These are phyloP conservation scores for Heliconius congener DNA, from an alignment of 1,140 invertebrate species.

Conservation along the genomic window DNA sequence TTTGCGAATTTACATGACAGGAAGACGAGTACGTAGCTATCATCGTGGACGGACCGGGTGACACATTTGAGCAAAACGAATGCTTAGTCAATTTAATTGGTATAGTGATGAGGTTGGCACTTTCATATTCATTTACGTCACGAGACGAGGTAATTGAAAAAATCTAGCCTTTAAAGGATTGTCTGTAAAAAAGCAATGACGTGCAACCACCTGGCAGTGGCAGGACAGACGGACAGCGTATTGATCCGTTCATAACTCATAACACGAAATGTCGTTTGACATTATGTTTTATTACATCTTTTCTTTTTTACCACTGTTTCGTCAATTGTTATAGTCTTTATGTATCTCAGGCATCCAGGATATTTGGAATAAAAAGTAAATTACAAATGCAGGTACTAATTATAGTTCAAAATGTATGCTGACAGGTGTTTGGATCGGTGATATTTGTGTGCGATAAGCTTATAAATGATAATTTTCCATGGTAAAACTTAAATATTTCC, in stretches of 20 bases:
- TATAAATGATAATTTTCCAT: background rate
- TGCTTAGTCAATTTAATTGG: slow-evolving; percentile 53
- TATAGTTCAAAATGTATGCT: background rate
- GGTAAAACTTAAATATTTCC: background rate
- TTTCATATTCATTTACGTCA: slow-evolving; percentile 59
- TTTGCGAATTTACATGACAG: slow-evolving; percentile 33
- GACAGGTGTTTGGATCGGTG: slow-evolving; percentile 8
- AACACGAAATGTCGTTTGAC: slow-evolving; percentile 32
- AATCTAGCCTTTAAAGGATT: slow-evolving; percentile 40
- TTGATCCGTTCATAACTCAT: slow-evolving; percentile 38
- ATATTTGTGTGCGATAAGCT: slow-evolving; percentile 6
- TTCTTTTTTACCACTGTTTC: slow-evolving; percentile 14
- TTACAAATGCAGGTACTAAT: background rate
- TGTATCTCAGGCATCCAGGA: background rate
- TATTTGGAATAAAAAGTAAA: slow-evolving; percentile 3
- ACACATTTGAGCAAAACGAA: slow-evolving; percentile 49
- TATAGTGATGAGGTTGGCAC: slow-evolving; percentile 51
- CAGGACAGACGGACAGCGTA: slow-evolving; percentile 34
- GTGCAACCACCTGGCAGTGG: slow-evolving; percentile 39
- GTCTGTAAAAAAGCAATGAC: slow-evolving; percentile 36
- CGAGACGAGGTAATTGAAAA: slow-evolving; percentile 61
- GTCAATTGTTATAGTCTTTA: background rate
- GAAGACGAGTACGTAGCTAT: slow-evolving; percentile 35
- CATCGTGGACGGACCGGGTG: slow-evolving; percentile 31
- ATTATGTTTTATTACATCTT: slow-evolving; percentile 20